phyloP scores from a whole-genome alignment of 2,113 vertebrate species.

The Podarcis raffonei region DNA sequence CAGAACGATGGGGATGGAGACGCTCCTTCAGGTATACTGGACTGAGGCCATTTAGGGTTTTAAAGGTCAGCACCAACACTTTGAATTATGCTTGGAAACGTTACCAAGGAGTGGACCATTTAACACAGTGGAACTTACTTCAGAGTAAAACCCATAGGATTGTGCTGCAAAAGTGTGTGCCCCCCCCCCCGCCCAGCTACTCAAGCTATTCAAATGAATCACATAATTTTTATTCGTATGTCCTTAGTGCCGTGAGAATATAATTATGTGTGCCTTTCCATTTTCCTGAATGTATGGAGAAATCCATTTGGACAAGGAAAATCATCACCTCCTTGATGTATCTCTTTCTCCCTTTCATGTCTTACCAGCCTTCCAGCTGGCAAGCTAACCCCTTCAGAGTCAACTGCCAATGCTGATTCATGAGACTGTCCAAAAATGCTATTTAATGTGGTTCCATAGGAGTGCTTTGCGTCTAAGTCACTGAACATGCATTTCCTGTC shows the following conservation, averaged over 20 bases:
- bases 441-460: conserved; percentile 58
- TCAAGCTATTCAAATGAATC: background rate
- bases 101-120: background rate
- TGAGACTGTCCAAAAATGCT: conserved; percentile 53
- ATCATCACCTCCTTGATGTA: conserved; percentile 51
- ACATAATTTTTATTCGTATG: background rate
- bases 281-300: conserved; percentile 11
- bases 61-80: too few species aligned
- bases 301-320: conserved; percentile 60
- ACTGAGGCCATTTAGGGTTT: too few species aligned
- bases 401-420: conserved; percentile 68
- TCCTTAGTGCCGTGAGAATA: background rate
- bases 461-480: conserved; percentile 47
- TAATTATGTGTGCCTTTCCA: fast-evolving
- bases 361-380: conserved; percentile 67
- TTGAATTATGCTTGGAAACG: too few species aligned
- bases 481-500: conserved; percentile 62
- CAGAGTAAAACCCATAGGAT: background rate
- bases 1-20: too few species aligned
- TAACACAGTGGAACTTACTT: background rate
- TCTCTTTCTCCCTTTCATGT: conserved; percentile 37
- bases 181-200: too few species aligned
- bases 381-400: conserved; percentile 49
- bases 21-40: too few species aligned
- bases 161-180: background rate